These are phyloP conservation scores for Chrysina gloriosa DNA, from an alignment of 2,888 invertebrate species.

Conservation along the genomic window DNA sequence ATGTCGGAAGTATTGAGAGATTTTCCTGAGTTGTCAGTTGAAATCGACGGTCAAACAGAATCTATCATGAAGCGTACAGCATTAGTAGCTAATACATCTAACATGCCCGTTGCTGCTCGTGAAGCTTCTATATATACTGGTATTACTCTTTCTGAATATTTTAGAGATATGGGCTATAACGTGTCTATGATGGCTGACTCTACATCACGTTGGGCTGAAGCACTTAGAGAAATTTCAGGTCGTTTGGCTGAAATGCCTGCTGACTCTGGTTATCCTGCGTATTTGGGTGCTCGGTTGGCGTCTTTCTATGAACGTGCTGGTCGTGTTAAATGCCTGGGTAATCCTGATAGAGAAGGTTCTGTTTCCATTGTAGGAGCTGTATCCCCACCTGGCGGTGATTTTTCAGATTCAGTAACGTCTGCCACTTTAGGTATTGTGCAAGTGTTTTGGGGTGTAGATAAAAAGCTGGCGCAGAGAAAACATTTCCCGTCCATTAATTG, in stretches of 20 bases:
- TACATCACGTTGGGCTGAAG: conserved; percentile 99
- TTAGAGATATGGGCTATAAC: conserved; percentile 99
- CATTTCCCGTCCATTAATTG: conserved; percentile 99
- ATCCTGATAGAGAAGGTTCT: conserved; percentile 97
- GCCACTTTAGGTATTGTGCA: conserved; percentile 99
- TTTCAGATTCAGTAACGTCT: conserved; percentile 99
- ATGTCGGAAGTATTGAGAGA: conserved; percentile 99
- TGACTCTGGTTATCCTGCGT: conserved; percentile 98
- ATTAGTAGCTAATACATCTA: conserved; percentile 99
- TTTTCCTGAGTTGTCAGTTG: conserved; percentile 98
- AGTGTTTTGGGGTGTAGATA: conserved; percentile 99
- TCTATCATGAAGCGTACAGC: conserved; percentile 99
- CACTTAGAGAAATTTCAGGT: conserved; percentile 98
- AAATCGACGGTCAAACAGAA: conserved; percentile 95
- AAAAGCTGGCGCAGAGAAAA: conserved; percentile 98
- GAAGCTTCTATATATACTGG: conserved; percentile 99
- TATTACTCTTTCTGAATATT: conserved; percentile 99
- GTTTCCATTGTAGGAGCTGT: conserved; percentile 99
- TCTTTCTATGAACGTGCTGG: conserved; percentile 99
- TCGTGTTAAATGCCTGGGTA: conserved; percentile 95
- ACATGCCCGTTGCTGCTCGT: conserved; percentile 99
- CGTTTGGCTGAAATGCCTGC: conserved; percentile 99
- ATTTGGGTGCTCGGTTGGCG: conserved; percentile 96
- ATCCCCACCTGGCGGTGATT: conserved; percentile 99
- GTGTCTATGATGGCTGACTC: conserved; percentile 99